A percentile compares a stretch with the other conserved stretches of the same genome.
Evolutionary conservation across 2,888 invertebrate genomes (phyloP).

Genomic region (Heteropelma amictum): DNA sequence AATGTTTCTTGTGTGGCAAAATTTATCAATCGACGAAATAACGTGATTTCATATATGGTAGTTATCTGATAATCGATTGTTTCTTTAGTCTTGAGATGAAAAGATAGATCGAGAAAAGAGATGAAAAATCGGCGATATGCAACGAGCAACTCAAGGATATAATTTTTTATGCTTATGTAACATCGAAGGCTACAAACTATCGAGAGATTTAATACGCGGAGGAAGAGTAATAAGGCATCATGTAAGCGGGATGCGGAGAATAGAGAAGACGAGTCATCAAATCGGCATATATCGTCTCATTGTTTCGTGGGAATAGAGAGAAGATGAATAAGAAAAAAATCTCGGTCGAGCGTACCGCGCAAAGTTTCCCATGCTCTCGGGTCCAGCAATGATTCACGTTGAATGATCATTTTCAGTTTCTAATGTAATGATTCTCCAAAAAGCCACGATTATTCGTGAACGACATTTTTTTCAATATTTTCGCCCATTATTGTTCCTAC

Average conservation of each 20-base stretch:
- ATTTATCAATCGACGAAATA: too few species aligned
- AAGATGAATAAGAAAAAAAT: constrained; percentile 1
- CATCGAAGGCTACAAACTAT: constrained; percentile 32
- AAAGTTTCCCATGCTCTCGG: not conserved
- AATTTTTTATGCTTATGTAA: constrained; percentile 38
- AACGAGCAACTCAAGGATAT: not conserved
- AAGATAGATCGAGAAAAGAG: not conserved
- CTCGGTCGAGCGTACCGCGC: too few species aligned
- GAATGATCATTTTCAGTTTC: not conserved
- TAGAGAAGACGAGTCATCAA: constrained; percentile 33
- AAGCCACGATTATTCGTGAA: too few species aligned
- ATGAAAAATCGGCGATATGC: not conserved
- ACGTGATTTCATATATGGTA: not conserved
- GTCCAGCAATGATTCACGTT: not conserved
- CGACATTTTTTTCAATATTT: too few species aligned
- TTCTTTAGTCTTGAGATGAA: not conserved
- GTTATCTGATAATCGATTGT: not conserved
- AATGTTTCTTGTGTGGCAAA: too few species aligned
- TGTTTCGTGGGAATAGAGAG: constrained; percentile 28
- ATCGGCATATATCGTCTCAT: constrained; percentile 3
- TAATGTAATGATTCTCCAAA: too few species aligned
- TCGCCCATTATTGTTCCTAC: too few species aligned
- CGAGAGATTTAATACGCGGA: constrained; percentile 11
- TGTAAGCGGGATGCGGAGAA: constrained; percentile 32
- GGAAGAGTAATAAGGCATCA: constrained; percentile 23